Base-by-base conservation (phyloP, 2,888 invertebrate species). In the Homarus gammarus region DNA sequence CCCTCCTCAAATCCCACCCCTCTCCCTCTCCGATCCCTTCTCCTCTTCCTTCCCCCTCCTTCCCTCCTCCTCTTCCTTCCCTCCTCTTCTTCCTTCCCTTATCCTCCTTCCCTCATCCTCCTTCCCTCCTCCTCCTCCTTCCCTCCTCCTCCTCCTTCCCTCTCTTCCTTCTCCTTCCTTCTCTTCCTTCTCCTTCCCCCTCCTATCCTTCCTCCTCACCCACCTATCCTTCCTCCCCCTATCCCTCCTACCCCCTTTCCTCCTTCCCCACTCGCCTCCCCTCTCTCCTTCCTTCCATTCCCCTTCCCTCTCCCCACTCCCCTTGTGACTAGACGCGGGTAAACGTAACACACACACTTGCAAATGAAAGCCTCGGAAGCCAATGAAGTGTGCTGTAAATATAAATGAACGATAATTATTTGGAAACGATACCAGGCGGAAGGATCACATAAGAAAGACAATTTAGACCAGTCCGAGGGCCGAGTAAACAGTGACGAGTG, bases 1-100 rank as follows among this genome's bases (percentile, higher is more conserved):
- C 38, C 44, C 36, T 44, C 31, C 82, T 82, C 61, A n/a, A n/a
- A n/a, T 64, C 79, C 64, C 70, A 38, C 61, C 64, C 31, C 38
- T 38, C 27, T 33, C 68, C 36, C 27, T 40, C 68, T 49, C 40
- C 44, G n/a, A 33, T n/a, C 31, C 68, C 36, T 31, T 33, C 38
- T 38, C 49, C 31, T 22, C 61, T 40, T 27, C 38, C 61, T 22
- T 40, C 38, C 33, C 68, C n/a, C 36, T 44, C 36, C n/a, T 27
- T 27, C 44, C 36, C 56, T 64, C 40, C 81, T 82, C 81, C 56
- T 61, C 38, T 10, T 40, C 31, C 36, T 56, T 36, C 68, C 31
- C 27, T 61, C 38, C 15, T 6, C 40, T 49, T 18, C 3, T 0
- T n/a, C 44, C 49, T 22, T n/a, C 27, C 38, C 56, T 56, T 56